These are phyloP conservation scores for Xanthorhoe spadicearia DNA, from an alignment of 2,888 invertebrate species.

Conservation along the genomic window DNA sequence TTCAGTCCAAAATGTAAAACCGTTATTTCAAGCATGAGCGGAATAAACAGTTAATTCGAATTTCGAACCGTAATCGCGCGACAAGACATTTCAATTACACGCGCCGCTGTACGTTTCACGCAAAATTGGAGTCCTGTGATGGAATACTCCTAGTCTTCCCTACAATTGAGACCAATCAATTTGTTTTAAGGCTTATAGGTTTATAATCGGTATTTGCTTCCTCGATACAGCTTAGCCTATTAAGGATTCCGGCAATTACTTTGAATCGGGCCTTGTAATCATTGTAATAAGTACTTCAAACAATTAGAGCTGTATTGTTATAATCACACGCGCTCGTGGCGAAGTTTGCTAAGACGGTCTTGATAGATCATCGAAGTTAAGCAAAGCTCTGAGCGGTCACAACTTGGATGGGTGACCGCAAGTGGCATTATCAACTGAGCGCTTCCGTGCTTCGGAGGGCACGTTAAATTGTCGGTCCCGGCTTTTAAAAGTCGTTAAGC, in stretches of 20 bases:
- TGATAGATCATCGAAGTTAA: neutral
- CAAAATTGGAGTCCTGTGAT: neutral
- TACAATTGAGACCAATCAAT: no score
- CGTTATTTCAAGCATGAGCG: neutral
- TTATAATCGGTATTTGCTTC: no score
- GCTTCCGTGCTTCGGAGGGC: neutral
- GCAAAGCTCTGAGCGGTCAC: neutral
- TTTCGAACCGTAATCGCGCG: neutral
- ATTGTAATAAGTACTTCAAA: no score
- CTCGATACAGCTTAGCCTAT: no score
- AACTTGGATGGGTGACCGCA: no score
- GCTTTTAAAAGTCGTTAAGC: no score
- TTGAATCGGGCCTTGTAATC: no score
- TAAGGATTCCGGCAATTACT: no score
- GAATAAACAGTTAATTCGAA: neutral
- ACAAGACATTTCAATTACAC: slow-evolving; percentile 9
- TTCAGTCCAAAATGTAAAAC: neutral
- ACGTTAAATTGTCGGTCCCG: no score
- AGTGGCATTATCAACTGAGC: neutral
- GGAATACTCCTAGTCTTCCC: neutral
- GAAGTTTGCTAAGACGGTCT: neutral
- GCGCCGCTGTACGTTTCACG: neutral
- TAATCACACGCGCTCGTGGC: neutral
- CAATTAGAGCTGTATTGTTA: no score
- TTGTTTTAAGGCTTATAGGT: no score